These are phyloP conservation scores for Lottia scabra DNA, from an alignment of 2,888 invertebrate species.

Conservation along the genomic window DNA sequence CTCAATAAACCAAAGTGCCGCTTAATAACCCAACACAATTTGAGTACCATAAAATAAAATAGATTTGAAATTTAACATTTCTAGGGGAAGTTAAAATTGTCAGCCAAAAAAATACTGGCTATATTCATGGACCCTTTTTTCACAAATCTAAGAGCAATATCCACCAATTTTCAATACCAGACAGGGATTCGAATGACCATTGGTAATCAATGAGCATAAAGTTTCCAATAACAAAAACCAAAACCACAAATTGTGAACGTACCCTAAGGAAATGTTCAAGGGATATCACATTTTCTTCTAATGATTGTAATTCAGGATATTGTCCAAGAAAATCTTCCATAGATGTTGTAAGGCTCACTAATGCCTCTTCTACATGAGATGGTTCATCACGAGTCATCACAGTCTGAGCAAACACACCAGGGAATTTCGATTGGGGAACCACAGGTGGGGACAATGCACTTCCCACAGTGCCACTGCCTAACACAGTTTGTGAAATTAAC, in stretches of 20 bases:
- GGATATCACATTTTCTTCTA: constrained; percentile 66
- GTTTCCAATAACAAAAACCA: not conserved
- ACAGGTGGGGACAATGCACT: not conserved
- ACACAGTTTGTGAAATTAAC: constrained; percentile 10
- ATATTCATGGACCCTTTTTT: too few species aligned
- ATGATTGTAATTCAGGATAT: constrained; percentile 68
- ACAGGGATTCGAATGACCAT: not conserved
- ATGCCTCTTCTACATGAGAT: constrained; percentile 62
- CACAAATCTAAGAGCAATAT: too few species aligned
- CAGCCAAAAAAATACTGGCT: not conserved
- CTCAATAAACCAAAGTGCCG: too few species aligned
- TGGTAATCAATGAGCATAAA: too few species aligned
- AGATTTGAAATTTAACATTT: not conserved
- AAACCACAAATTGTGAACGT: constrained; percentile 26
- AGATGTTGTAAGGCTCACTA: constrained; percentile 62
- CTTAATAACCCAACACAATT: too few species aligned
- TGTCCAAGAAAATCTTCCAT: constrained; percentile 71
- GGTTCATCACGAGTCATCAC: constrained; percentile 39
- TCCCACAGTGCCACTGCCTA: constrained; percentile 8
- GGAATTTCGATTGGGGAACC: constrained; percentile 7
- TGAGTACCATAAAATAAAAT: too few species aligned
- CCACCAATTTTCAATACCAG: not conserved
- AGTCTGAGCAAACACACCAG: constrained; percentile 30
- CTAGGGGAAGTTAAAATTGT: not conserved
- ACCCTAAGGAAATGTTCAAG: constrained; percentile 68